phyloP scores from a whole-genome alignment of 1,140 invertebrate genomes.

The Steinernema khuongi region DNA sequence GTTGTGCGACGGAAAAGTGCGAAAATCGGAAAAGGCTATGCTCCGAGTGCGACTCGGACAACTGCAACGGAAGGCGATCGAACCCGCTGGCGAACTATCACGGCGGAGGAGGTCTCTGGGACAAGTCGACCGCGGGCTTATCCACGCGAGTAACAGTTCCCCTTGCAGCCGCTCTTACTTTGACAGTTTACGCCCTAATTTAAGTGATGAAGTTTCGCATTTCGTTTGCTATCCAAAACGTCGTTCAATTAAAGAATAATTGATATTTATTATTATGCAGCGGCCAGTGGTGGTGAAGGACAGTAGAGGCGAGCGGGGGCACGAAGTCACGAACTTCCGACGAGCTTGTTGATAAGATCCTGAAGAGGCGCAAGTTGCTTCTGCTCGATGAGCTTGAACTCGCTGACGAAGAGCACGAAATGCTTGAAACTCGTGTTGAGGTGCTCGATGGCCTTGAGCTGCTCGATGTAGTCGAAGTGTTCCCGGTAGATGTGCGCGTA shows the following conservation, averaged over 20 bases:
- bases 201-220: no score
- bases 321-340: background rate
- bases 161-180: background rate
- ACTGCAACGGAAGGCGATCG: background rate
- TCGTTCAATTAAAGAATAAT: background rate
- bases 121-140: background rate
- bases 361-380: background rate
- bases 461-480: conserved; percentile 93
- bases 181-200: background rate
- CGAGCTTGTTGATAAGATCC: background rate
- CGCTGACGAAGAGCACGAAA: conserved; percentile 98
- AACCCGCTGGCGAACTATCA: background rate
- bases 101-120: background rate
- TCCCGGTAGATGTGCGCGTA: conserved; percentile 99
- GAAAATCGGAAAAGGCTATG: background rate
- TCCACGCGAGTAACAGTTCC: background rate
- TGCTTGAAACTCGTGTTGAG: conserved; percentile 99
- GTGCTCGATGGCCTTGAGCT: conserved; percentile 95
- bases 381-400: conserved; percentile 83
- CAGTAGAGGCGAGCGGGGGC: background rate
- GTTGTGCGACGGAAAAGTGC: background rate
- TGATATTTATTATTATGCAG: background rate
- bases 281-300: background rate
- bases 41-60: conserved; percentile 1
- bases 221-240: no score